Evolutionary conservation across 2,797 vertebrate genomes (phyloP), one percentile per base, ranked within the genome.

Genomic region (Eidolon dupreanum): DNA sequence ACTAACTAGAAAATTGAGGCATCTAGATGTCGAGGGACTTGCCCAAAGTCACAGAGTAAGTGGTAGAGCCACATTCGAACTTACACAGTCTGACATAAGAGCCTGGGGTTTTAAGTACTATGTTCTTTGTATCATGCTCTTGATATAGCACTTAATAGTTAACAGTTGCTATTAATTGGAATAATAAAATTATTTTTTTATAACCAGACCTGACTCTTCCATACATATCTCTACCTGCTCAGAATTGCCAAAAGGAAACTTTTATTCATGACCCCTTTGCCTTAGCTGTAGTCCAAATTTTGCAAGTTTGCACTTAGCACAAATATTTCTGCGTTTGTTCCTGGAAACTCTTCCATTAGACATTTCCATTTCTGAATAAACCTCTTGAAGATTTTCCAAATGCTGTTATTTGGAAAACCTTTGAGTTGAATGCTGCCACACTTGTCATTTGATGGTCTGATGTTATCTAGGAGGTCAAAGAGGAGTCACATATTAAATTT

Each of bases 401-500:
- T 63, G 91, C 89, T 65, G 77, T 86, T 87, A 70, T 77, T 94
- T 94, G 94, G 83, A 92, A 84, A 97, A 94, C 93, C 94, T 96
- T 79, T 84, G 65, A 77, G 82, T 55, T 96, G 90, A 97, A 95
- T 63, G 88, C 92, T 96, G 96, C 82, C 90, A 74, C 73, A 85
- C 66, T 97, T 97, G 96, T 95, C 96, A 97, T 94, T 36, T 75
- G 94, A 93, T 75, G 81, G 96, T 93, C 95, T 96, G 81, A 86
- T 96, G 94, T 94, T 96, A 97, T 61, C 38, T 6, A 70, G 22
- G 93, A 88, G 96, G 96, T 96, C 97, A 96, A 63, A 97, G 88
- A 95, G 75, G 97, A 97, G 96, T 97, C 95, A 97, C 22, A 92
- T 88, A 94, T 93, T 90, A 87, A 97, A 94, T 89, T 94, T 97